These are phyloP conservation scores for Antechinus flavipes DNA, from an alignment of 2,113 vertebrate species.

Conservation along the genomic window DNA sequence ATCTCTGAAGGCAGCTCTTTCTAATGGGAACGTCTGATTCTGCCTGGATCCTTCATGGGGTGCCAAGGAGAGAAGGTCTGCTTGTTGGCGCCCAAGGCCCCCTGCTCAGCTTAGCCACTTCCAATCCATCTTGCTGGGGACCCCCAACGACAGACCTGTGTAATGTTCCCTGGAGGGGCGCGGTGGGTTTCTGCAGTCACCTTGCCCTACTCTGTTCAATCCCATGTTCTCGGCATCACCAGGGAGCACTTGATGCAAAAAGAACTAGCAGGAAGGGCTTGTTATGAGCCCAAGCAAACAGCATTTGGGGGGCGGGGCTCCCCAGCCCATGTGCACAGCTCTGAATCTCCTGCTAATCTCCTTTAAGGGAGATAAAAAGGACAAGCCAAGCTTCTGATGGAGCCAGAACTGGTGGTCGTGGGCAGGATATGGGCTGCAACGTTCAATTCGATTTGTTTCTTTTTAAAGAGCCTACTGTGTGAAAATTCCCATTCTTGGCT, in stretches of 20 bases:
- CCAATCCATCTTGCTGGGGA: slow-evolving; percentile 49
- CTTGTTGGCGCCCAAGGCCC: not conserved
- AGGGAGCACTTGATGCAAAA: not conserved
- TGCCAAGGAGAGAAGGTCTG: slow-evolving; percentile 7
- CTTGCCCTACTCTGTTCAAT: slow-evolving; percentile 70
- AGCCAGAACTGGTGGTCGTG: not conserved
- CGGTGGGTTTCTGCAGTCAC: slow-evolving; percentile 49
- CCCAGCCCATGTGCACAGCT: not conserved
- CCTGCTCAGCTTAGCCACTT: not conserved
- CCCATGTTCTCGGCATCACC: slow-evolving; percentile 47
- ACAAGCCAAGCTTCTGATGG: not conserved
- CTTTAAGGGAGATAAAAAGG: slow-evolving; percentile 44
- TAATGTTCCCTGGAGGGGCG: slow-evolving; percentile 42
- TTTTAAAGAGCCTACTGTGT: not conserved
- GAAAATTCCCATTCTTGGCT: not conserved
- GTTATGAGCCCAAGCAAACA: not conserved
- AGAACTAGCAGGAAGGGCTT: slow-evolving; percentile 9
- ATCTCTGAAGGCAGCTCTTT: not conserved
- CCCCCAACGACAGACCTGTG: slow-evolving; percentile 37
- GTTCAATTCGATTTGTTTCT: not conserved
- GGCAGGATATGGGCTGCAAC: not conserved
- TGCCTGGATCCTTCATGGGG: not conserved
- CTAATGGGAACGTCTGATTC: not conserved
- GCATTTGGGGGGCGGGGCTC: slow-evolving; percentile 66
- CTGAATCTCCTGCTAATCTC: slow-evolving; percentile 42